Percentiles rank a stretch among this genome's conserved stretches.
phyloP scores from a whole-genome alignment of 2,113 vertebrate species.

The Phylloscopus trochiloides region DNA sequence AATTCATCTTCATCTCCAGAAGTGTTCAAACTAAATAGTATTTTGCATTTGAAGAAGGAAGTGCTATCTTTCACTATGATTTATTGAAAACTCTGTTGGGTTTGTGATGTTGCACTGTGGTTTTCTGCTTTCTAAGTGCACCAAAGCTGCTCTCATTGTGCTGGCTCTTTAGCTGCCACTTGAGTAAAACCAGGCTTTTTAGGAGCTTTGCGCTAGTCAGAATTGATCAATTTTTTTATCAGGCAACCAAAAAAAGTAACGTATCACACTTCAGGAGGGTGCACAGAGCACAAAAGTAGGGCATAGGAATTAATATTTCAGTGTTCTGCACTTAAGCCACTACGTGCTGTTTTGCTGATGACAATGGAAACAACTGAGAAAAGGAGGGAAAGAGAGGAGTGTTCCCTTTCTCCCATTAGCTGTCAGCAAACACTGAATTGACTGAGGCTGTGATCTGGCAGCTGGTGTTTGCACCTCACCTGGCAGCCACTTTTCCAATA shows the following conservation, averaged over 20 bases:
- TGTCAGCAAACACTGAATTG: neutral
- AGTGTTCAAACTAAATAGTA: neutral
- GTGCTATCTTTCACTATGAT: neutral
- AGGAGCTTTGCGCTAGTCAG: conserved; percentile 45
- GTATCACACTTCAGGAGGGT: neutral
- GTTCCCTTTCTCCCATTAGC: neutral
- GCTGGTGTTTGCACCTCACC: neutral
- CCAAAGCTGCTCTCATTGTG: neutral
- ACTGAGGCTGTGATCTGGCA: neutral
- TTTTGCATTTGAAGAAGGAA: conserved; percentile 1
- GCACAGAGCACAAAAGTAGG: conserved; percentile 50
- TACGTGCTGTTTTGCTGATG: neutral
- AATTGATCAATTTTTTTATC: conserved; percentile 76
- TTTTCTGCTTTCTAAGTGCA: conserved; percentile 2
- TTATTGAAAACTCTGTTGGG: conserved; percentile 38
- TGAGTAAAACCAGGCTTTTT: conserved; percentile 54
- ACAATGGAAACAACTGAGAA: neutral
- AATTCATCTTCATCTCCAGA: neutral
- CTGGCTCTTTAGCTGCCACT: conserved; percentile 28
- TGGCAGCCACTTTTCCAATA: neutral
- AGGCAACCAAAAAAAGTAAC: conserved; percentile 65
- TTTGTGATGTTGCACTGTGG: neutral
- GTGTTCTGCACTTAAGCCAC: conserved; percentile 37
- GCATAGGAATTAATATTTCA: conserved; percentile 70
- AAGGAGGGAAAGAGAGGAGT: neutral